Base-by-base conservation (phyloP, 2,888 invertebrate species). In the Auanema sp. region DNA sequence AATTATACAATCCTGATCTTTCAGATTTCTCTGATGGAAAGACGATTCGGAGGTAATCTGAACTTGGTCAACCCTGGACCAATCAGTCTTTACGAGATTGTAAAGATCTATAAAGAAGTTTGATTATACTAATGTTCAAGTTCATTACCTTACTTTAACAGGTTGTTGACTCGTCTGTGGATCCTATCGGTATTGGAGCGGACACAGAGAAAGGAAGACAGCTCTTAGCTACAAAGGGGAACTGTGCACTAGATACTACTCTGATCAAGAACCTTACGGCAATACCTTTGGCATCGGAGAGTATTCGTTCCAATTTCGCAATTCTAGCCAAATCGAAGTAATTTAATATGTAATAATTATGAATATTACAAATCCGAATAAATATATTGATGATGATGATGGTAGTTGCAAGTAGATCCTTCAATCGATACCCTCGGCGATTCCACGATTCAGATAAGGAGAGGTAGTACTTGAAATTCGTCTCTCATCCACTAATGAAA, bases 51-150 rank as follows among this genome's bases (percentile, higher is more conserved):
- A 10, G 82, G 82, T n/a, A 71, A 76, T 3, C 56, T 82, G 56
- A 82, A 82, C 59, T 55, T 82, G 24, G 79, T 82, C 33, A 82
- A 83, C 61, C 82, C 82, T 1, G 75, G 69, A 24, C 79, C 82
- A 2, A 75, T 83, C 54, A 79, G 78, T 57, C 68, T 82, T 21
- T 76, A 73, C 50, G 74, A 79, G 41, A 79, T 81, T 14, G 74
- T 81, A 10, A 72, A 76, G 50, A 66, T 83, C 10, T 82, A 79
- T 64, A 77, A 78, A 62, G 69, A 81, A 69, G 80, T 75, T 41
- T 2, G 16, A 21, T 12, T 23, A 10, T 16, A 1, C 50, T 47
- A 10, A 3, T 5, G 3, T 47, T 47, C 47, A 5, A 16, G 8
- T 55, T n/a, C 16, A 21, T 1, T 33, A 12, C 51, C 50, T 2